Conservation (phyloP, 2,888 invertebrate species). For the Alloplasta piceator region DNA sequence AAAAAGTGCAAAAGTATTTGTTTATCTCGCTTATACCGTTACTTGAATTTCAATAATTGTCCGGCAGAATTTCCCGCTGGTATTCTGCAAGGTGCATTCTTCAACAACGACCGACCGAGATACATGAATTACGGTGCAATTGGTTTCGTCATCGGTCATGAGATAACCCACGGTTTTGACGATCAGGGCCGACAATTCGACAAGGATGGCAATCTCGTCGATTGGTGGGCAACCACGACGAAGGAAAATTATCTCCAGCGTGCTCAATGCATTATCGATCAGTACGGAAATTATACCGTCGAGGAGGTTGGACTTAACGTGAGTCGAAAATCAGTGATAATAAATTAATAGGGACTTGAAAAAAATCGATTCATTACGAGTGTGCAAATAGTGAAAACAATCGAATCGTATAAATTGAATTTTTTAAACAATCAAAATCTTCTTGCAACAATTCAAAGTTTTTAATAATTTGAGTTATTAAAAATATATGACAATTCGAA, state of each 20-base stretch:
- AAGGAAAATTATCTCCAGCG: conserved; percentile 92
- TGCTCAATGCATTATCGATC: conserved; percentile 95
- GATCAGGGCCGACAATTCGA: conserved; percentile 96
- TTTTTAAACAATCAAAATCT: too few species aligned
- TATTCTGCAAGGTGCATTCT: conserved; percentile 96
- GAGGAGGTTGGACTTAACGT: conserved; percentile 90
- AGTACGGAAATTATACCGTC: conserved; percentile 95
- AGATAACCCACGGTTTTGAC: conserved; percentile 96
- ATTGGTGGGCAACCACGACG: conserved; percentile 96
- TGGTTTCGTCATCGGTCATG: conserved; percentile 96
- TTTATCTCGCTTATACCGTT: too few species aligned
- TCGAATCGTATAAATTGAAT: too few species aligned
- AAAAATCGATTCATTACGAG: too few species aligned
- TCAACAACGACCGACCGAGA: conserved; percentile 93
- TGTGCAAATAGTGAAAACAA: too few species aligned
- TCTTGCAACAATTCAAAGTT: too few species aligned
- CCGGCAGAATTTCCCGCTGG: conserved; percentile 95
- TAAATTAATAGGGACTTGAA: too few species aligned
- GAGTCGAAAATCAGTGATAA: conserved; percentile 73
- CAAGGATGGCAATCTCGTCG: conserved; percentile 94
- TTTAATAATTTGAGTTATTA: too few species aligned
- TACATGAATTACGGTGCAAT: conserved; percentile 97
- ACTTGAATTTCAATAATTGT: not conserved
- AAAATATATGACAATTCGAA: too few species aligned
- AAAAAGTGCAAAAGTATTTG: too few species aligned